Evolutionary conservation across 2,888 invertebrate genomes (phyloP).

Genomic region (Acanthosepion pharaonis): DNA sequence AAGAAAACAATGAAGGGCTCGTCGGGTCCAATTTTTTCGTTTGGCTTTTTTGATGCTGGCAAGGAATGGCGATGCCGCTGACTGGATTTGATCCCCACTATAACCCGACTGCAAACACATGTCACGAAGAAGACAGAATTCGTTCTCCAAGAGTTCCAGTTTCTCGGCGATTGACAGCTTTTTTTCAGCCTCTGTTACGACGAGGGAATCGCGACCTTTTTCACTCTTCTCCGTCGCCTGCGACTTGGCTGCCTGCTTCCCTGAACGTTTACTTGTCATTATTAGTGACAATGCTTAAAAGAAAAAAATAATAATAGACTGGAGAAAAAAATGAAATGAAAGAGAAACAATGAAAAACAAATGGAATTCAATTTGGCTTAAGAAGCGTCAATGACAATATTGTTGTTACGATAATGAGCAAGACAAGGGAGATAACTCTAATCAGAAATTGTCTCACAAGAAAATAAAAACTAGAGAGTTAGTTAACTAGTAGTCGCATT

Average conservation of each 20-base stretch:
- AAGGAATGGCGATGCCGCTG: constrained; percentile 57
- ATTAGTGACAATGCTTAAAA: not conserved
- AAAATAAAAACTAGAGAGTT: too few relatives aligned
- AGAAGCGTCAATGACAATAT: not conserved
- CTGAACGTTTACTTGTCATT: constrained; percentile 35
- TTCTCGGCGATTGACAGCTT: constrained; percentile 58
- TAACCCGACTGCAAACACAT: constrained; percentile 61
- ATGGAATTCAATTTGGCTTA: not conserved
- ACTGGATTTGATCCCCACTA: constrained; percentile 58
- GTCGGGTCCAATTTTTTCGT: constrained; percentile 52
- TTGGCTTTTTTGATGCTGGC: constrained; percentile 49
- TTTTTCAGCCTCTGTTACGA: constrained; percentile 46
- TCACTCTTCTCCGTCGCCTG: not conserved
- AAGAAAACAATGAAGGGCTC: not conserved
- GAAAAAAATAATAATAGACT: not conserved
- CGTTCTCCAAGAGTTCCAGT: constrained; percentile 59
- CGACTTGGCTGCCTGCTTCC: not conserved
- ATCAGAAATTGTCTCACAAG: too few relatives aligned
- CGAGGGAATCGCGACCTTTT: not conserved
- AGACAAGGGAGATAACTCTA: not conserved
- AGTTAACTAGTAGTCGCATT: too few relatives aligned
- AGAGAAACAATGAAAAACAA: not conserved
- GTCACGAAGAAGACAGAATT: constrained; percentile 59
- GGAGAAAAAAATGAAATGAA: not conserved
- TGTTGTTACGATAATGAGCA: not conserved